These are phyloP conservation scores for Halichondria panicea DNA, from an alignment of 37 sponge, comb jelly and placozoan genomes.

Conservation along the genomic window DNA sequence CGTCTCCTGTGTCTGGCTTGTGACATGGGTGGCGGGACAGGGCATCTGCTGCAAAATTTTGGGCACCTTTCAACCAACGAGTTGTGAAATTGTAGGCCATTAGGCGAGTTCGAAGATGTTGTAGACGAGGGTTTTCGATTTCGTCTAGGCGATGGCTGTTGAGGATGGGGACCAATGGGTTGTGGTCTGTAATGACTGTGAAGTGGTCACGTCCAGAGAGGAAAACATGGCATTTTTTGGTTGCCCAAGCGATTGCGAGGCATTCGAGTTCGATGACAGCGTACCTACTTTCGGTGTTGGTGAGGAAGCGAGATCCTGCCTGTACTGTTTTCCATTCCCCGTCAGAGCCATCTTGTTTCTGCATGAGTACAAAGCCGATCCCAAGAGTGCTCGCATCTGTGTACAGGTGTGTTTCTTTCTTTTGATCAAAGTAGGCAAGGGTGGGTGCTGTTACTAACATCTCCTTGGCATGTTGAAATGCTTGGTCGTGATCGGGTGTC, in stretches of 20 bases:
- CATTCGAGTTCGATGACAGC: constrained; percentile 49
- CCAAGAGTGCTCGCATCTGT: constrained; percentile 46
- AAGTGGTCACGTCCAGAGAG: constrained; percentile 39
- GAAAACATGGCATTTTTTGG: constrained; percentile 35
- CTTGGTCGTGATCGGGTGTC: constrained; percentile 14
- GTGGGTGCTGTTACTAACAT: constrained; percentile 15
- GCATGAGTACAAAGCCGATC: constrained; percentile 33
- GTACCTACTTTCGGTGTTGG: constrained; percentile 33
- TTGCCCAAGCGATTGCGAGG: constrained; percentile 45
- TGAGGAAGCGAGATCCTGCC: constrained; percentile 37
- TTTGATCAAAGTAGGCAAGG: constrained; percentile 34
- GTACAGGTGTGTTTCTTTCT: constrained; percentile 36
- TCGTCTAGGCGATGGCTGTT: constrained; percentile 44
- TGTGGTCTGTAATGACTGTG: constrained; percentile 43
- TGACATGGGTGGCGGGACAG: constrained; percentile 9
- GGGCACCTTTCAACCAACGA: constrained; percentile 27
- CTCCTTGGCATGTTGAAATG: constrained; percentile 25
- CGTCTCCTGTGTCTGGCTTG: constrained; percentile 4
- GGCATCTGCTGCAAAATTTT: constrained; percentile 38
- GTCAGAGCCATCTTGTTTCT: neutral
- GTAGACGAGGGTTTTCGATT: constrained; percentile 57
- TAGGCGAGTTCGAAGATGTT: constrained; percentile 24
- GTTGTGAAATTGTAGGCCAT: constrained; percentile 49
- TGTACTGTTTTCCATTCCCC: constrained; percentile 21
- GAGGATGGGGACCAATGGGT: constrained; percentile 50